These are phyloP conservation scores for Yponomeuta sedellus DNA, from an alignment of 2,888 invertebrate species.

Conservation along the genomic window DNA sequence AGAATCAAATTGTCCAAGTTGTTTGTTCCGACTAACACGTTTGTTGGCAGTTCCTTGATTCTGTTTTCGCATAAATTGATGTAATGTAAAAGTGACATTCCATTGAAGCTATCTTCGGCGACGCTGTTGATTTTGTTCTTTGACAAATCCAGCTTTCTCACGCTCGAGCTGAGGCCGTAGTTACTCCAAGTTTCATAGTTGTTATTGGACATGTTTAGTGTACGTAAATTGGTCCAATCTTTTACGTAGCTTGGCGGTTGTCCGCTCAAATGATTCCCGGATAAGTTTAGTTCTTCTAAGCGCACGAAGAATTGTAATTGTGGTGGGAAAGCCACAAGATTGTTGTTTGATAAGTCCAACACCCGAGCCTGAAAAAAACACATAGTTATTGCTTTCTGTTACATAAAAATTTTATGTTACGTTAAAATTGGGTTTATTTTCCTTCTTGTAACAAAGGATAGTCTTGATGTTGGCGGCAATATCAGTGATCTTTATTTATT, in stretches of 20 bases:
- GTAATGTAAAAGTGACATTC: slow-evolving; percentile 69
- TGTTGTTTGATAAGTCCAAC: slow-evolving; percentile 79
- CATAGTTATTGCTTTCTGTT: neutral
- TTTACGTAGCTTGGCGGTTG: slow-evolving; percentile 61
- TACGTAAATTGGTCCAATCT: slow-evolving; percentile 67
- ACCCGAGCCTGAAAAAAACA: slow-evolving; percentile 75
- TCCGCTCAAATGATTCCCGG: slow-evolving; percentile 68
- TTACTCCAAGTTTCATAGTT: slow-evolving; percentile 56
- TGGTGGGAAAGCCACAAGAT: slow-evolving; percentile 73
- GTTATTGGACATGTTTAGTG: slow-evolving; percentile 78
- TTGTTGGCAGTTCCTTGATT: slow-evolving; percentile 73
- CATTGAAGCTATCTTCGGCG: slow-evolving; percentile 76
- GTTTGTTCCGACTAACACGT: slow-evolving; percentile 74
- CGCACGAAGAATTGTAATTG: slow-evolving; percentile 64
- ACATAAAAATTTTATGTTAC: too few species aligned
- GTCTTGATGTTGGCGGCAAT: too few species aligned
- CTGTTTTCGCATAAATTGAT: slow-evolving; percentile 84
- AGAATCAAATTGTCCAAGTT: slow-evolving; percentile 78
- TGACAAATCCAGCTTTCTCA: slow-evolving; percentile 79
- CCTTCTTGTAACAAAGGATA: too few species aligned
- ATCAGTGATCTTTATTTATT: too few species aligned
- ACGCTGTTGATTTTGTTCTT: slow-evolving; percentile 79
- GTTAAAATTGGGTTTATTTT: too few species aligned
- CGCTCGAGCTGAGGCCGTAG: slow-evolving; percentile 38
- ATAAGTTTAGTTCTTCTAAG: slow-evolving; percentile 65